Base-by-base conservation (phyloP, 2,797 vertebrate genomes). In the Morus bassanus region DNA sequence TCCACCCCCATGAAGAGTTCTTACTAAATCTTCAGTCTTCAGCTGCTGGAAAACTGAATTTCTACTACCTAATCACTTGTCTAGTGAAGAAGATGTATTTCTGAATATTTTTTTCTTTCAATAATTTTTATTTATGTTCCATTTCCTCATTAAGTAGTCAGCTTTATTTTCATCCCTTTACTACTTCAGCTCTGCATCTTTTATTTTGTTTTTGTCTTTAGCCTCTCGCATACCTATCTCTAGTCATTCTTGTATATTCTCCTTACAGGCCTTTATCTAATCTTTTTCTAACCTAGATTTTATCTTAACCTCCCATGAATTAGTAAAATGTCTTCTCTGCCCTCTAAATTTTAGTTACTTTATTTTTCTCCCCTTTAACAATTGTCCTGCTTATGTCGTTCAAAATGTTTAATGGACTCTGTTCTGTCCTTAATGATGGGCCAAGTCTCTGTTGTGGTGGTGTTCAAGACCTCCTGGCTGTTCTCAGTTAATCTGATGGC, bases 401-500 rank as follows among this genome's bases (percentile, higher is more conserved):
- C 76, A 81, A 9, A 79, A 24, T 2, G 2, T 77, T 85, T 88
- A 41, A 75, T 76, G 79, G 54, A 8, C 28, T 87, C 59, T 54
- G 5, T 69, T 54, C 57, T 95, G 76, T 88, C 69, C 80, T 50
- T 25, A 45, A 6, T 30, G 57, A 79, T 76, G 94, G 92, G 93
- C 95, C 91, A 96, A 91, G 89, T 88, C 82, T 85, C n/a, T 39
- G 35, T n/a, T 43, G 76, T 63, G 89, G 18, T 84, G 70, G 18
- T 88, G 78, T 13, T 91, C 41, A 74, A 83, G 64, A 41, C 31
- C 78, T 84, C 37, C 87, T 92, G 94, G 72, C 96, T 91, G 93
- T 95, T 95, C 94, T 64, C 94, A 72, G 94, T 69, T 50, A 13
- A 78, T 61, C 85, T 69, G 65, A 75, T 78, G 89, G 75, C 94